Evolutionary conservation across 1,140 invertebrate species (phyloP).

Genomic region (Cotesia vestalis): DNA sequence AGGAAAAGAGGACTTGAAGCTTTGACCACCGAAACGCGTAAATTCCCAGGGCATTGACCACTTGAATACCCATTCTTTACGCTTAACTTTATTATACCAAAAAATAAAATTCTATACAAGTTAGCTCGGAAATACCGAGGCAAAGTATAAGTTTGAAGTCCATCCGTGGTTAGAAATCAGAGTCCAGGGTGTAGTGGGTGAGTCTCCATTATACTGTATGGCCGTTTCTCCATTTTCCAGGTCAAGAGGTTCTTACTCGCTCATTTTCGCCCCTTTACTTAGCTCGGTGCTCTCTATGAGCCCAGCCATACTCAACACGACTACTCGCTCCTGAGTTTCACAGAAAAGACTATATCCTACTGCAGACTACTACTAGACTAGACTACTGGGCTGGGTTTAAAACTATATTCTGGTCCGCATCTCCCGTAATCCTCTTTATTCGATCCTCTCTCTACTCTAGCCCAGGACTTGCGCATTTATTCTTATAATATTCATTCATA

Average conservation of each 20-base stretch:
- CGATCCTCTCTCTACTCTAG: not conserved
- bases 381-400: no score
- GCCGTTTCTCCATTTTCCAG: constrained; percentile 16
- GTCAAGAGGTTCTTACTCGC: constrained; percentile 23
- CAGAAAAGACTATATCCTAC: no score
- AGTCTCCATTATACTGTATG: constrained; percentile 12
- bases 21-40: no score
- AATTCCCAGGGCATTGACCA: no score
- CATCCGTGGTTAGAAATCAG: constrained; percentile 1
- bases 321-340: no score
- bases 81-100: no score
- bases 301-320: no score
- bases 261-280: constrained; percentile 20
- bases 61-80: no score
- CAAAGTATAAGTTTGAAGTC: not conserved
- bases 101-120: not conserved
- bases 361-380: no score
- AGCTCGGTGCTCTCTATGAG: not conserved
- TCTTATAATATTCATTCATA: constrained; percentile 3
- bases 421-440: constrained; percentile 23
- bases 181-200: constrained; percentile 2
- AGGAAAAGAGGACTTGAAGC: no score
- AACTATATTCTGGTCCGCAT: not conserved
- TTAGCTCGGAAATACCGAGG: not conserved
- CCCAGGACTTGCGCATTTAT: not conserved